These are phyloP conservation scores for Brevimyrus niger DNA, from an alignment of 2,113 vertebrate genomes.

Conservation along the genomic window DNA sequence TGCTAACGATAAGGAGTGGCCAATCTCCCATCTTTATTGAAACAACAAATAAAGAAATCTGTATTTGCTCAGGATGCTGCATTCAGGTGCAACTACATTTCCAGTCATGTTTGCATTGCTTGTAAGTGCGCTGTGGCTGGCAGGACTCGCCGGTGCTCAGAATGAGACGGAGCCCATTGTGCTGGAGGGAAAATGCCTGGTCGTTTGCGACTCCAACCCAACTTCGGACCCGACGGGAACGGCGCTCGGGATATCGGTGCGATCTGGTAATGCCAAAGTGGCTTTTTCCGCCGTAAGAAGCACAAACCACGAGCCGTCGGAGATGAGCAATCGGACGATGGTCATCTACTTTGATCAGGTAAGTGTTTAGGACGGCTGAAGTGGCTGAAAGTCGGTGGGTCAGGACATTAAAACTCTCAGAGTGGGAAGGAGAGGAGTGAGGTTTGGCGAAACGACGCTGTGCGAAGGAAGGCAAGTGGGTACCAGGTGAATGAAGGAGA, in stretches of 20 bases:
- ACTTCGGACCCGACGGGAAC: slow-evolving; percentile 86
- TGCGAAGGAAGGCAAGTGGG: background rate
- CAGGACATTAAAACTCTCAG: background rate
- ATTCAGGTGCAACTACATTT: slow-evolving; percentile 35
- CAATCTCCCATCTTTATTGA: background rate
- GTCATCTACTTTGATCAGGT: slow-evolving; percentile 96
- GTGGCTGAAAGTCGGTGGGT: background rate
- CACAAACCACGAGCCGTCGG: slow-evolving; percentile 97
- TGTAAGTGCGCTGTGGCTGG: slow-evolving; percentile 70
- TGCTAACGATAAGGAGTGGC: background rate
- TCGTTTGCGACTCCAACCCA: slow-evolving; percentile 94
- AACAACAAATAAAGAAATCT: background rate
- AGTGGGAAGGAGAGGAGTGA: background rate
- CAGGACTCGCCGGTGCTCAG: slow-evolving; percentile 68
- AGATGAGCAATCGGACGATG: slow-evolving; percentile 97
- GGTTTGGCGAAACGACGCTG: background rate
- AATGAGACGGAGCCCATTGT: slow-evolving; percentile 94
- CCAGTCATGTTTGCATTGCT: slow-evolving; percentile 62
- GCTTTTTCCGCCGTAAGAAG: slow-evolving; percentile 90
- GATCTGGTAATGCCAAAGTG: slow-evolving; percentile 89
- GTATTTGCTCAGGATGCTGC: slow-evolving; percentile 22
- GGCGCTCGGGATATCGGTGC: slow-evolving; percentile 89
- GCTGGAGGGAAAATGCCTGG: slow-evolving; percentile 89
- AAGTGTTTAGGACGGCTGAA: slow-evolving; percentile 29
- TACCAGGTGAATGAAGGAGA: background rate